Conservation (phyloP, 2,888 invertebrate species). For the Keiferia lycopersicella region DNA sequence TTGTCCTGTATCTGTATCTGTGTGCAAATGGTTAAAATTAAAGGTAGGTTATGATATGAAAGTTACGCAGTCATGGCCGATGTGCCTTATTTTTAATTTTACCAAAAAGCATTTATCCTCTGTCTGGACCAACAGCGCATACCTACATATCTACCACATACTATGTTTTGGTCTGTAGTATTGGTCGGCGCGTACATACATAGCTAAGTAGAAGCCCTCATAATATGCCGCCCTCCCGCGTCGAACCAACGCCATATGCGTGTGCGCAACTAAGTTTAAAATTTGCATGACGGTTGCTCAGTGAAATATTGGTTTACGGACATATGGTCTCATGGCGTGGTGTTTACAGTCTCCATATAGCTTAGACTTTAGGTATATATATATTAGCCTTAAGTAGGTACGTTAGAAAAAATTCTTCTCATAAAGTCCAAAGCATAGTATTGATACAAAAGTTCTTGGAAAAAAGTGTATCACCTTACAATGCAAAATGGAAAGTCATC, state of each 20-base stretch:
- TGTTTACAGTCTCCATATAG: conserved; percentile 4
- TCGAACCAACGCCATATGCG: conserved; percentile 28
- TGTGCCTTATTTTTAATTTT: no score
- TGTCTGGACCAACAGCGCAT: background rate
- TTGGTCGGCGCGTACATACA: background rate
- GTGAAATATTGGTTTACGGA: conserved; percentile 35
- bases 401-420: no score
- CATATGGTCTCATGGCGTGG: conserved; percentile 23
- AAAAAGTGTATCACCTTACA: conserved; percentile 1
- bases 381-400: no score
- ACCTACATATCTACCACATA: background rate
- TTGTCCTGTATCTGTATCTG: no score
- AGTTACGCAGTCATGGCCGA: no score
- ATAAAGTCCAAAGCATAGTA: no score
- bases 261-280: conserved; percentile 30
- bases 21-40: no score
- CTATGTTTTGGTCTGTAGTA: no score
- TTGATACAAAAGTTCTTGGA: no score
- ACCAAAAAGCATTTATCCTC: no score
- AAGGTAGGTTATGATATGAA: no score
- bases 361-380: background rate
- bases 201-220: conserved; percentile 1
- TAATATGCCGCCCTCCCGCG: conserved; percentile 27
- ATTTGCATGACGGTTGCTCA: conserved; percentile 34
- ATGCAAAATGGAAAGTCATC: conserved; percentile 11